Percentiles rank a stretch among this genome's conserved stretches.
phyloP scores from a whole-genome alignment of 1,140 invertebrate genomes.

The Condylostylus longicornis region DNA sequence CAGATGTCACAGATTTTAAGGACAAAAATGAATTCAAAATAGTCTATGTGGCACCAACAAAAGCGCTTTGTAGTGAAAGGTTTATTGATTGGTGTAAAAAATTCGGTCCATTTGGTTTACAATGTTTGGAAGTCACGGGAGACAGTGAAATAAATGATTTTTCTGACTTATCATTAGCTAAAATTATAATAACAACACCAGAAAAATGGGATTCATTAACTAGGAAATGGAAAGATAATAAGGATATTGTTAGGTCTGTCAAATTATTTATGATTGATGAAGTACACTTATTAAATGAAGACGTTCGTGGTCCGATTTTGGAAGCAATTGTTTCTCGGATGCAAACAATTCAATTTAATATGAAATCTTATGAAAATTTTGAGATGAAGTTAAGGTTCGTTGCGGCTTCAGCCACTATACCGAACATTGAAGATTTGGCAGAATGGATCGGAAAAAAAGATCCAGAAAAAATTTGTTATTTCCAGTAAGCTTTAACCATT shows the following conservation, averaged over 20 bases:
- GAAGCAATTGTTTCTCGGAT: conserved; percentile 66
- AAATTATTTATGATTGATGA: conserved; percentile 71
- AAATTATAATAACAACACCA: conserved; percentile 64
- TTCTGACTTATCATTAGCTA: conserved; percentile 32
- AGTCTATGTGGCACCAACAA: conserved; percentile 65
- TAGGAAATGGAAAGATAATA: conserved; percentile 51
- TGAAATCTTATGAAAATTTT: conserved; percentile 3
- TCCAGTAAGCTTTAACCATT: too few relatives aligned
- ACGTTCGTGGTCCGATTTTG: conserved; percentile 51
- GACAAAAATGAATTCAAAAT: conserved; percentile 39
- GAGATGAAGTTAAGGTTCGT: conserved; percentile 39
- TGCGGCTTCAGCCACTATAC: conserved; percentile 63
- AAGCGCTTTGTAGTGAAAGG: conserved; percentile 59
- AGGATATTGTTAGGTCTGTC: conserved; percentile 42
- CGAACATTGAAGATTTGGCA: conserved; percentile 61
- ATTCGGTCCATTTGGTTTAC: conserved; percentile 45
- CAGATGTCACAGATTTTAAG: conserved; percentile 13
- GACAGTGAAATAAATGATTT: conserved; percentile 53
- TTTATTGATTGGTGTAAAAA: conserved; percentile 55
- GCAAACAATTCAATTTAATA: conserved; percentile 41
- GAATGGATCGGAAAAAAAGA: conserved; percentile 42
- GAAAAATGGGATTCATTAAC: conserved; percentile 76
- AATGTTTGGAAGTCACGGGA: conserved; percentile 57
- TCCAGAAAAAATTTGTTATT: background rate
- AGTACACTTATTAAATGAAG: conserved; percentile 58